These are phyloP conservation scores for Peribatodes rhomboidaria DNA, from an alignment of 2,888 invertebrate genomes.

Conservation along the genomic window DNA sequence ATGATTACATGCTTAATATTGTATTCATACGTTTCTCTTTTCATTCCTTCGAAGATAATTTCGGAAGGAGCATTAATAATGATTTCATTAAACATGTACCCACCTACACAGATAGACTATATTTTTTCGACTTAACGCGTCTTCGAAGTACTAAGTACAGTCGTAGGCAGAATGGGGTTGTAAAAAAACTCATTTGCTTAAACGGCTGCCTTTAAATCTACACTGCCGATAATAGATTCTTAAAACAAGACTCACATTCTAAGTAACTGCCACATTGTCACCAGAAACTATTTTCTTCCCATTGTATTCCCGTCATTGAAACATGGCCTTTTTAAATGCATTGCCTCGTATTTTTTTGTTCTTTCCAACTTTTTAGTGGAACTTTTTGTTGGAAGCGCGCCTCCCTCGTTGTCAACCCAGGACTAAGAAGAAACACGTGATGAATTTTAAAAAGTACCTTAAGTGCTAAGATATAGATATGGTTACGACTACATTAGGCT, in stretches of 20 bases:
- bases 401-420: conserved; percentile 67
- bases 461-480: conserved; percentile 69
- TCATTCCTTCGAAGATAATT: neutral
- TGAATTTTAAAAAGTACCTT: conserved; percentile 81
- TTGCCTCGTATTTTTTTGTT: conserved; percentile 59
- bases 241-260: conserved; percentile 61
- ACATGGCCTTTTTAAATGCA: conserved; percentile 75
- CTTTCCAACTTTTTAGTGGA: conserved; percentile 47
- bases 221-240: conserved; percentile 40
- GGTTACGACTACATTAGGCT: conserved; percentile 71
- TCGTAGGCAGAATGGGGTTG: neutral
- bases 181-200: conserved; percentile 28
- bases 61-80: too few relatives aligned
- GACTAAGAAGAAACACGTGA: conserved; percentile 69
- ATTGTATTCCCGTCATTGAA: conserved; percentile 71
- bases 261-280: conserved; percentile 63
- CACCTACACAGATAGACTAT: too few relatives aligned
- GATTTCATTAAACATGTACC: too few relatives aligned
- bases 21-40: neutral
- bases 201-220: conserved; percentile 39
- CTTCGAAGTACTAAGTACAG: too few relatives aligned
- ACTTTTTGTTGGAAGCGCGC: conserved; percentile 75
- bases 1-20: neutral
- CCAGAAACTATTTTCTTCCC: conserved; percentile 74
- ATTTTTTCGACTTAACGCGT: too few relatives aligned